Base-by-base conservation (phyloP, 1,140 invertebrate species). In the Bombus turneri region DNA sequence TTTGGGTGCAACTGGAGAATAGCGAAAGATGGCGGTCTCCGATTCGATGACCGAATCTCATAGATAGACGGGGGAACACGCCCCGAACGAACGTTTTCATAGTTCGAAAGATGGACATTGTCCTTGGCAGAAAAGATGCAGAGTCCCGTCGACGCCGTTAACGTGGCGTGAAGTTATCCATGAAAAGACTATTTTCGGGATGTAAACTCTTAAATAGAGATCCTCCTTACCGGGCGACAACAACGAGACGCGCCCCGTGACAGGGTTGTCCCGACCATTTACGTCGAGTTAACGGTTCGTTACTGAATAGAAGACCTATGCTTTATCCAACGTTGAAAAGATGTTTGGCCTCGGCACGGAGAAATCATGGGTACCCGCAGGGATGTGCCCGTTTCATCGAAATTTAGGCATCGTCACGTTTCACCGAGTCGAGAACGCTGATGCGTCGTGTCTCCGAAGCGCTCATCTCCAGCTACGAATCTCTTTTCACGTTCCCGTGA, bases 241-340 rank as follows among this genome's bases (percentile, higher is more conserved):
- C 83, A 86, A 83, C 66, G 90, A 81, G 83, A 79, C 86, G 79
- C 80, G 39, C 80, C 83, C 87, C 43, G 18, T 85, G 75, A 86
- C 86, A 79, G 77, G 80, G 74, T 89, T 91, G 87, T 91, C 83
- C 81, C 85, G 80, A 73, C 91, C 89, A 92, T 94, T 94, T 94
- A 91, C 90, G 91, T 90, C 92, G 87, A 94, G 94, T 94, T 94
- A 94, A 95, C 94, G 94, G 94, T 94, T 94, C 92, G 93, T 93
- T 91, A 91, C 87, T 89, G 91, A 93, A 93, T 93, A 89, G 87
- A 91, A 85, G 77, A 37, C 82, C 88, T 73, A 59, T 62, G 85
- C 90, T 88, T 92, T 92, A 92, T 92, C 89, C 91, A 74, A 34
- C 83, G 86, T 80, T 92, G 93, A 94, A 94, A 94, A 93, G 93